These are phyloP conservation scores for Adrianichthys oophorus DNA, from an alignment of 2,797 vertebrate genomes.

Conservation along the genomic window DNA sequence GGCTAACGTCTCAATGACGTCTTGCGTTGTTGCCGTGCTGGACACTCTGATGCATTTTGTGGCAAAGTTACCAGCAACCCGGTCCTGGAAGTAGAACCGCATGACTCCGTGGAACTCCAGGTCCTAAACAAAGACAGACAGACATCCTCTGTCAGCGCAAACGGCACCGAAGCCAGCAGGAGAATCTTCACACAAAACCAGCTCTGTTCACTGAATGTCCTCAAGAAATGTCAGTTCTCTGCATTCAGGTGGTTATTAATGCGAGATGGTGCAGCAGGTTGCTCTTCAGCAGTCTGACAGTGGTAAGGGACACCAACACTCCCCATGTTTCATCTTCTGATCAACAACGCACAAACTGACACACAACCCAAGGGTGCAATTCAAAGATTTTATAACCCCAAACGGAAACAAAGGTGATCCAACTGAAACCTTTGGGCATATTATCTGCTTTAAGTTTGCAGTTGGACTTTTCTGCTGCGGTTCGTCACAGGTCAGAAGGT, in stretches of 20 bases:
- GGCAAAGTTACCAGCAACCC: conserved; percentile 96
- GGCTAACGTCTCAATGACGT: conserved; percentile 96
- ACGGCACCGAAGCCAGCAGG: not conserved
- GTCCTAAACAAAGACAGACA: conserved; percentile 78
- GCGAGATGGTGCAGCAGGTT: not conserved
- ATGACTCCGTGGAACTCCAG: conserved; percentile 98
- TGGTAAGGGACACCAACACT: too few species aligned
- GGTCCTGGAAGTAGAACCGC: conserved; percentile 99
- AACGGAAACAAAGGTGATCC: too few species aligned
- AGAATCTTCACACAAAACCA: not conserved
- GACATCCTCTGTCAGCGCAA: not conserved
- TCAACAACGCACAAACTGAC: too few species aligned
- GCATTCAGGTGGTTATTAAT: too few species aligned
- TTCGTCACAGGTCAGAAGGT: too few species aligned
- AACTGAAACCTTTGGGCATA: too few species aligned
- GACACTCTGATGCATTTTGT: conserved; percentile 98
- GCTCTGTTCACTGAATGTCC: not conserved
- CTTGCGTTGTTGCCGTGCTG: conserved; percentile 96
- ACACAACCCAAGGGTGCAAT: too few species aligned
- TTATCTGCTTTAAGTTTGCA: too few species aligned
- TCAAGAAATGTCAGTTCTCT: too few species aligned
- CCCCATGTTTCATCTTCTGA: too few species aligned
- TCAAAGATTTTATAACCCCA: too few species aligned
- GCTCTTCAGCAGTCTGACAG: not conserved
- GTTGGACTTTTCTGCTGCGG: too few species aligned